Conservation (phyloP, 2,888 invertebrate genomes). For the Mactromeris polynyma region DNA sequence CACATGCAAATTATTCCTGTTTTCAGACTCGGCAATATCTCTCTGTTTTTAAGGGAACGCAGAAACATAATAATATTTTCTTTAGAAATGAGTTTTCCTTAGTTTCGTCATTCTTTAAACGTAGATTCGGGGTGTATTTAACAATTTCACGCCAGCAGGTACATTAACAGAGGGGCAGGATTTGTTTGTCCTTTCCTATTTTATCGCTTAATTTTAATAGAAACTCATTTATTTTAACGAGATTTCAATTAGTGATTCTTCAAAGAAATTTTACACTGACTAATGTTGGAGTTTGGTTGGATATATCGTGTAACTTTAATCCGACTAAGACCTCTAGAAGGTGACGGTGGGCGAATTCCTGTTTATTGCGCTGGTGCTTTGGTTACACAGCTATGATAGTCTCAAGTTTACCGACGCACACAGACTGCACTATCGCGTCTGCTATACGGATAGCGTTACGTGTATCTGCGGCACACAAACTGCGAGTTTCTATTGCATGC, state of each 20-base stretch:
- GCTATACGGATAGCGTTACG: neutral
- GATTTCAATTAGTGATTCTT: conserved; percentile 27
- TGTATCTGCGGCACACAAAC: neutral
- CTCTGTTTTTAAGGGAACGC: too few species aligned
- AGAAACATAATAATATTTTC: too few species aligned
- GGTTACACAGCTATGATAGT: conserved; percentile 27
- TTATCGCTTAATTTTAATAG: conserved; percentile 4
- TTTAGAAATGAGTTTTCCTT: too few species aligned
- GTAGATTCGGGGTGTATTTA: neutral
- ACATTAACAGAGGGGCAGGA: neutral
- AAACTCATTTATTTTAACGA: conserved; percentile 49
- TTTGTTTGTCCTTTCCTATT: neutral
- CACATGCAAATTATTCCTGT: too few species aligned
- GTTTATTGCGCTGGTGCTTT: neutral
- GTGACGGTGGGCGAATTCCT: neutral
- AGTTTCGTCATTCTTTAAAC: too few species aligned
- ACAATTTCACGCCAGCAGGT: neutral
- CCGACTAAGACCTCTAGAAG: conserved; percentile 11
- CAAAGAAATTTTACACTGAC: conserved; percentile 30
- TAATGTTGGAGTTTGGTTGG: conserved; percentile 53
- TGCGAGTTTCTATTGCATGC: neutral
- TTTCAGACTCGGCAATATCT: too few species aligned
- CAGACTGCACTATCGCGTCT: neutral
- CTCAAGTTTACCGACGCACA: neutral
- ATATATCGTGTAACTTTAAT: neutral